These are phyloP conservation scores for Lasioglossum calceatum DNA, from an alignment of 2,888 invertebrate species.

Conservation along the genomic window DNA sequence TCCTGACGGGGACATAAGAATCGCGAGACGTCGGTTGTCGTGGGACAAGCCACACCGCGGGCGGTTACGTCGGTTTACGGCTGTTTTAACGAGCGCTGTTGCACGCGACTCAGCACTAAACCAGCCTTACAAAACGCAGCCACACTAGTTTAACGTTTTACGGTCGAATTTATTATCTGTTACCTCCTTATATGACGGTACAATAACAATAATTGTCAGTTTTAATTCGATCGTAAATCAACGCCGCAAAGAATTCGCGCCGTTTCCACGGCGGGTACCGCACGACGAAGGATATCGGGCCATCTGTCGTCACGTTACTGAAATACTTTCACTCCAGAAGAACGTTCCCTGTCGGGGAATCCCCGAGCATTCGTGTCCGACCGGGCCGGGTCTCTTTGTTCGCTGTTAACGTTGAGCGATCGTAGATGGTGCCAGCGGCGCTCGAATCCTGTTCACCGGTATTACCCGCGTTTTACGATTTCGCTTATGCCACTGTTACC, in stretches of 20 bases:
- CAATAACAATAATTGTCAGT: slow-evolving; percentile 84
- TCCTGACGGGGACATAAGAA: slow-evolving; percentile 44
- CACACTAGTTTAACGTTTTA: slow-evolving; percentile 84
- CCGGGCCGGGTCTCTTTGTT: slow-evolving; percentile 56
- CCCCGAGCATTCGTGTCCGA: slow-evolving; percentile 61
- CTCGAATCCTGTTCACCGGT: slow-evolving; percentile 26
- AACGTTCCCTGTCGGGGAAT: slow-evolving; percentile 10
- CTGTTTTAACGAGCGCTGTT: slow-evolving; percentile 83
- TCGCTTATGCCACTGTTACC: slow-evolving; percentile 19
- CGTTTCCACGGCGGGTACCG: slow-evolving; percentile 67
- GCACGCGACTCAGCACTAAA: slow-evolving; percentile 84
- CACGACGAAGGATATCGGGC: slow-evolving; percentile 65
- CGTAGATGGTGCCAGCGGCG: slow-evolving; percentile 74
- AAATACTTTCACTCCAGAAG: slow-evolving; percentile 66
- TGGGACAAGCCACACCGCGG: slow-evolving; percentile 71
- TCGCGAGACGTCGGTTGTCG: slow-evolving; percentile 53
- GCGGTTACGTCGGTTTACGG: slow-evolving; percentile 82
- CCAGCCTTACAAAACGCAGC: slow-evolving; percentile 83
- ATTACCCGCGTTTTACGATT: slow-evolving; percentile 50
- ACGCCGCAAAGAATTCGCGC: slow-evolving; percentile 73
- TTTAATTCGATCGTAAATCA: slow-evolving; percentile 83
- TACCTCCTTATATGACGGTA: slow-evolving; percentile 84
- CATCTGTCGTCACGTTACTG: slow-evolving; percentile 77
- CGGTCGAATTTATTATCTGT: slow-evolving; percentile 84
- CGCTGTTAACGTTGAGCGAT: slow-evolving; percentile 50